These are phyloP conservation scores for Drosophila kanekoi DNA, from an alignment of 2,888 invertebrate species.

Conservation along the genomic window DNA sequence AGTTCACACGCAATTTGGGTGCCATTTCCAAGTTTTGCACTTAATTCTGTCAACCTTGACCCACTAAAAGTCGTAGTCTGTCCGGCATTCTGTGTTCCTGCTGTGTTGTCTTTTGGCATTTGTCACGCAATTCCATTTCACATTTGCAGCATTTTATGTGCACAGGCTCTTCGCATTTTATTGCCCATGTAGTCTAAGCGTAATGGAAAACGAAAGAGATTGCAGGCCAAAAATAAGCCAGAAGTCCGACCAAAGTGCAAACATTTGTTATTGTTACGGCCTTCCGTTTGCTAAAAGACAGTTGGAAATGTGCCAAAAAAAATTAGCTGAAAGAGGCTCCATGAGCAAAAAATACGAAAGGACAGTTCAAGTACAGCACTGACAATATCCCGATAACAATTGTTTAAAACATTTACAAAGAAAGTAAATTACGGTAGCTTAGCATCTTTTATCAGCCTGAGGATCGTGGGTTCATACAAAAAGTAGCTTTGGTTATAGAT, in stretches of 20 bases:
- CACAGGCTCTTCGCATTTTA: slow-evolving; percentile 24
- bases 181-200: slow-evolving; percentile 17
- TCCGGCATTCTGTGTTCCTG: slow-evolving; percentile 10
- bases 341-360: neutral
- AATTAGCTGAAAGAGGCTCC: neutral
- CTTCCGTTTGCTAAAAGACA: neutral
- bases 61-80: slow-evolving; percentile 36
- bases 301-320: neutral
- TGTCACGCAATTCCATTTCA: slow-evolving; percentile 49
- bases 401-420: no score
- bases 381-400: no score
- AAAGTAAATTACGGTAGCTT: no score
- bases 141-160: slow-evolving; percentile 36
- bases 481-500: no score
- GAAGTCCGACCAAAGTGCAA: slow-evolving; percentile 13
- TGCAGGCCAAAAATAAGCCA: slow-evolving; percentile 12
- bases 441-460: no score
- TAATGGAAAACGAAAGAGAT: slow-evolving; percentile 8
- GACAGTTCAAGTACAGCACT: neutral
- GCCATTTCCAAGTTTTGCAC: slow-evolving; percentile 27
- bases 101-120: slow-evolving; percentile 28
- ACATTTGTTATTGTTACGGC: slow-evolving; percentile 19
- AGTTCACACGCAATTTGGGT: slow-evolving; percentile 21
- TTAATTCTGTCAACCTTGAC: slow-evolving; percentile 54
- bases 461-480: no score